phyloP scores from a whole-genome alignment of 1,140 invertebrate species.

The Drosophila fuyamai region DNA sequence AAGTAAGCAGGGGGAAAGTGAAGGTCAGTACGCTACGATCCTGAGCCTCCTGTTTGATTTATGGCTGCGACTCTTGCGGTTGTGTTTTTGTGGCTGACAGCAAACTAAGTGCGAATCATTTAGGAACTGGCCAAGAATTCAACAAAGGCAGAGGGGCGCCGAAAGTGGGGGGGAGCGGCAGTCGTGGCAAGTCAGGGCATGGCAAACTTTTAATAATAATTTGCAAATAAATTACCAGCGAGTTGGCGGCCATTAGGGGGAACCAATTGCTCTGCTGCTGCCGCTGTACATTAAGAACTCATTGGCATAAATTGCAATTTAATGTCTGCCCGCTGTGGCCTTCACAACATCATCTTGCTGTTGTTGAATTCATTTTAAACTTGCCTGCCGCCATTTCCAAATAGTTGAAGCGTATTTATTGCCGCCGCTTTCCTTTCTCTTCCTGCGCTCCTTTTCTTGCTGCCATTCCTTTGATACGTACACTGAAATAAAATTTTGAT shows the following conservation, averaged over 20 bases:
- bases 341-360: slow-evolving; percentile 37
- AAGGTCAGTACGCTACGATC: not conserved
- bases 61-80: slow-evolving; percentile 66
- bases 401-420: slow-evolving; percentile 84
- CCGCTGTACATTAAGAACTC: slow-evolving; percentile 80
- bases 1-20: slow-evolving; percentile 5
- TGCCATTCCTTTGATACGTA: slow-evolving; percentile 34
- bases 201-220: slow-evolving; percentile 82
- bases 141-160: not conserved
- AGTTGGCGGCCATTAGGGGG: slow-evolving; percentile 69
- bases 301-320: slow-evolving; percentile 84
- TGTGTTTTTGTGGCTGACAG: slow-evolving; percentile 74
- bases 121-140: slow-evolving; percentile 49
- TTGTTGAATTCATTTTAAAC: slow-evolving; percentile 72
- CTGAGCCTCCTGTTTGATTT: slow-evolving; percentile 58
- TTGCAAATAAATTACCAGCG: slow-evolving; percentile 82
- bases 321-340: slow-evolving; percentile 70
- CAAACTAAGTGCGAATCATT: slow-evolving; percentile 83
- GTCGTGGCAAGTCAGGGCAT: slow-evolving; percentile 14
- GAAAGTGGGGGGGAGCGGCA: not conserved
- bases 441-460: not conserved
- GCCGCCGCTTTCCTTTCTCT: slow-evolving; percentile 22
- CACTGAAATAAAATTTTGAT: not conserved
- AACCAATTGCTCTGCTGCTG: slow-evolving; percentile 37
- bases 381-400: slow-evolving; percentile 66